A percentile compares a stretch with the other conserved stretches of the same genome.
phyloP scores from a whole-genome alignment of 2,888 invertebrate genomes.

The Platypus cylindrus region DNA sequence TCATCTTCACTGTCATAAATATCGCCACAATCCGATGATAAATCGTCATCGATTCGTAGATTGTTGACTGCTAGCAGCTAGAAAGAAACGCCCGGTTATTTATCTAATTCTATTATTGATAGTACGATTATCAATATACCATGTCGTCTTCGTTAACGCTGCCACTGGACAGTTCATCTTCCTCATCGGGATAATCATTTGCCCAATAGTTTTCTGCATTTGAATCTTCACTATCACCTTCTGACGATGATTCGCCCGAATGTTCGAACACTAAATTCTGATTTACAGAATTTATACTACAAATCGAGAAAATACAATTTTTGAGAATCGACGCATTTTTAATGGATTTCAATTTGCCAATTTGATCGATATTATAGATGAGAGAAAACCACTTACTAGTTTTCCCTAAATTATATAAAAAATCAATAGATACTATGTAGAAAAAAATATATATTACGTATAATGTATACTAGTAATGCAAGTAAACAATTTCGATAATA shows the following conservation, averaged over 20 bases:
- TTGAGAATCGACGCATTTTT: too few relatives aligned
- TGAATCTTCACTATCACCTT: slow-evolving; percentile 54
- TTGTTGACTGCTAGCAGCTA: slow-evolving; percentile 38
- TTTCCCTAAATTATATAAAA: too few relatives aligned
- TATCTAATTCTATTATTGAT: background rate
- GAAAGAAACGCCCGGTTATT: too few relatives aligned
- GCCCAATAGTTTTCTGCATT: slow-evolving; percentile 66
- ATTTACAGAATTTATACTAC: slow-evolving; percentile 3
- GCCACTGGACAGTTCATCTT: slow-evolving; percentile 38
- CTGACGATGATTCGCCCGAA: slow-evolving; percentile 31
- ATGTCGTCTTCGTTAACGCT: slow-evolving; percentile 52
- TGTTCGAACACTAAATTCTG: background rate
- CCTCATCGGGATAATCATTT: slow-evolving; percentile 62
- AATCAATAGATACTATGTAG: too few relatives aligned
- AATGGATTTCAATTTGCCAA: too few relatives aligned
- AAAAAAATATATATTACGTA: too few relatives aligned
- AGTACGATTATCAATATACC: slow-evolving; percentile 22
- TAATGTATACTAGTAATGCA: too few relatives aligned
- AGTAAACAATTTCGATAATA: too few relatives aligned
- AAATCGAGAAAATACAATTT: too few relatives aligned
- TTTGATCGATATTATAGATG: too few relatives aligned
- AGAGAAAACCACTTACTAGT: too few relatives aligned
- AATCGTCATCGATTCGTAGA: slow-evolving; percentile 25
- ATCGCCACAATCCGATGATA: slow-evolving; percentile 32
- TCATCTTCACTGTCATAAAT: slow-evolving; percentile 34